Base-by-base conservation (phyloP, 1,140 invertebrate species). In the Cyclina sinensis region DNA sequence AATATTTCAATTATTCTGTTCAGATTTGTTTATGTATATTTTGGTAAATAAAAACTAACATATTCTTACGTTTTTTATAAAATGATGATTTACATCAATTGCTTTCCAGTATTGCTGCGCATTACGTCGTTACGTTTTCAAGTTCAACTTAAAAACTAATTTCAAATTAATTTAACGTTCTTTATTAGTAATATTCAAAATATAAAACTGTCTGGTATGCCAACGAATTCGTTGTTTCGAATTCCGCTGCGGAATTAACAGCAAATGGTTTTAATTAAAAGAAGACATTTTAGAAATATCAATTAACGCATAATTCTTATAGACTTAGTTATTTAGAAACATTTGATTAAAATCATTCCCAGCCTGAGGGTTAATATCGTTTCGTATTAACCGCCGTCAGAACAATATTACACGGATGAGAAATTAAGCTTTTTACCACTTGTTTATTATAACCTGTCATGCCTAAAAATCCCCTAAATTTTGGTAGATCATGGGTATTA, bases 261-360 rank as follows among this genome's bases (percentile, higher is more conserved):
- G 27, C 57, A 62, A 62, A 62, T 62, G 57, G 57, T 62, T 62
- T 62, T 24, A 62, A 62, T 62, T 62, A 62, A 62, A 5, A 27
- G 57, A 62, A 24, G 24, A 27, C 57, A 27, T 54, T 54, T n/a
- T 54, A 54, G 51, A 54, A 54, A 54, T 54, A 54, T 54, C 51
- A 54, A 54, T 54, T 54, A 54, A 18, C 51, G 51, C 21, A 54
- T 14, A 54, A n/a, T 54, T 18, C 12, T 14, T 54, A 54, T 18
- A 54, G 51, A 18, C 14, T 54, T 18, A 54, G 12, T 54, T 54
- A 54, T 54, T 54, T 14, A n/a, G 51, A 54, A 18, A n/a, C 12
- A 18, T 54, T 54, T 54, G 51, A 54, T 54, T 54, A 54, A 54
- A 54, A 54, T 18, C 18, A 54, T 7, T 18, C 21, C 18, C 4